Evolutionary conservation across 2,888 invertebrate species (phyloP).

Genomic region (Stenodera caucasica): DNA sequence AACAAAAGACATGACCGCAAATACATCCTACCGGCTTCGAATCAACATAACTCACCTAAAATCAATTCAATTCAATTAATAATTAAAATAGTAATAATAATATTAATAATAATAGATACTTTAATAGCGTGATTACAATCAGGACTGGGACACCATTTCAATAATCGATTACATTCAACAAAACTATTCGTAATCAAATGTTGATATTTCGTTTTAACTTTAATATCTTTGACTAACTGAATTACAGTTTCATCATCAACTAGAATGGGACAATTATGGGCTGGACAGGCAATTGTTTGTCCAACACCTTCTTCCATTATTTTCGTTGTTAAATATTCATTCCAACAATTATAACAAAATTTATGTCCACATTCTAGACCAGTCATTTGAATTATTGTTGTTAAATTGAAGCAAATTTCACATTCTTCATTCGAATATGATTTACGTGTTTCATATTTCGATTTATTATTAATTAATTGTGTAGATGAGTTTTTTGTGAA

Average conservation of each 20-base stretch:
- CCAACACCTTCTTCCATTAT: constrained; percentile 97
- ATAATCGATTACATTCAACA: constrained; percentile 95
- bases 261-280: constrained; percentile 94
- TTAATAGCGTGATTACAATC: constrained; percentile 97
- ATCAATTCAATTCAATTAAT: constrained; percentile 13
- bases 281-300: constrained; percentile 96
- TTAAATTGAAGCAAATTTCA: constrained; percentile 92
- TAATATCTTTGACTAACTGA: constrained; percentile 82
- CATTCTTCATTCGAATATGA: constrained; percentile 83
- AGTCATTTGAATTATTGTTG: constrained; percentile 82
- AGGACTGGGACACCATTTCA: constrained; percentile 98
- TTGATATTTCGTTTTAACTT: constrained; percentile 92
- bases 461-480: constrained; percentile 60
- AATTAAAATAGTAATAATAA: background rate
- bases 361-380: constrained; percentile 96
- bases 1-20: constrained; percentile 95
- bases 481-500: constrained; percentile 63
- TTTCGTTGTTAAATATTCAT: constrained; percentile 96
- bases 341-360: constrained; percentile 96
- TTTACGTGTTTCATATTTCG: constrained; percentile 59
- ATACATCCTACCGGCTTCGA: constrained; percentile 89
- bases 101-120: constrained; percentile 45
- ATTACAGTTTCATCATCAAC: constrained; percentile 98
- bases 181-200: constrained; percentile 98
- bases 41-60: constrained; percentile 69